Evolutionary conservation across 1,140 invertebrate species (phyloP).

Genomic region (Leptopilina clavipes): DNA sequence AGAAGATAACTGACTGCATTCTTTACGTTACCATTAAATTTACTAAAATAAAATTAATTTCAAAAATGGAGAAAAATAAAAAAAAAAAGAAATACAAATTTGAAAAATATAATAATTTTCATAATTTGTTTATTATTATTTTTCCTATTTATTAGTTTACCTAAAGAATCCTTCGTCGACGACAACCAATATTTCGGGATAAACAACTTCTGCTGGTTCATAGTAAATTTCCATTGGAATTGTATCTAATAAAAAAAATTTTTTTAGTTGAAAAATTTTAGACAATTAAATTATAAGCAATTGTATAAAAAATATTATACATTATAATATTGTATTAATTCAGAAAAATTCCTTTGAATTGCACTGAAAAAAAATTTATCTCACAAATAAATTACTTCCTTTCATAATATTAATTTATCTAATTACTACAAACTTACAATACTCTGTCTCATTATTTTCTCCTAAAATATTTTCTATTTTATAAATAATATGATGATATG

Average conservation of each 20-base stretch:
- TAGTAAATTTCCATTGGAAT: background rate
- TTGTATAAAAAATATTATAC: too few species aligned
- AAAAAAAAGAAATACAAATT: too few species aligned
- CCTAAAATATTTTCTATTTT: background rate
- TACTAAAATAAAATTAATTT: background rate
- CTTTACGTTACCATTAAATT: background rate
- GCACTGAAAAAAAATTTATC: background rate
- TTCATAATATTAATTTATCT: background rate
- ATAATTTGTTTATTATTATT: too few species aligned
- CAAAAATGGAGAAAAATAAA: background rate
- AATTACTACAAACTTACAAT: background rate
- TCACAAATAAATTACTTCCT: too few species aligned
- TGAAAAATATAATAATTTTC: too few species aligned
- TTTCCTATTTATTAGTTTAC: background rate
- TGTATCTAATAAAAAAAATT: background rate
- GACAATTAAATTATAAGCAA: too few species aligned
- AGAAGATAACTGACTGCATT: background rate
- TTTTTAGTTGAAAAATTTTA: too few species aligned
- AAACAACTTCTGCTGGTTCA: background rate
- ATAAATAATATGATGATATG: background rate
- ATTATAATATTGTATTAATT: too few species aligned
- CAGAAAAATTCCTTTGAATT: too few species aligned
- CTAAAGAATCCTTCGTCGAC: background rate
- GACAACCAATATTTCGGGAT: background rate
- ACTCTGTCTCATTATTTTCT: background rate